Evolutionary conservation across 1,140 invertebrate genomes (phyloP).

Genomic region (Calliphora vicina): DNA sequence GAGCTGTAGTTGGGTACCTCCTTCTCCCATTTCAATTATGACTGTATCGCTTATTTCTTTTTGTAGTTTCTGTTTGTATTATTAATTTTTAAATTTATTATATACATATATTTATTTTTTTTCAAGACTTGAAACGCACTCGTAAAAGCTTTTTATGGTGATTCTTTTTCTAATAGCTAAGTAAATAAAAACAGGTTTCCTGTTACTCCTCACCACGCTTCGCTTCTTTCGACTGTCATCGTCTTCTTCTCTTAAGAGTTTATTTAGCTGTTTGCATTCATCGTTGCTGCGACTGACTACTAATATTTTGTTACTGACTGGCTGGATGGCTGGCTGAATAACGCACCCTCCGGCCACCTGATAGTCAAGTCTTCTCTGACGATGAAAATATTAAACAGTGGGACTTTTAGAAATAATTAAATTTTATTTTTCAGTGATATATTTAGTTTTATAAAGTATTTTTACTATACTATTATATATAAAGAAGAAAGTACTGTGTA

Average conservation of each 20-base stretch:
- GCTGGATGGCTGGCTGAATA: not conserved
- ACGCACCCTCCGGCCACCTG: slow-evolving; percentile 22
- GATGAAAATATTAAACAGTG: not conserved
- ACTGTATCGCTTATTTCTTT: not conserved
- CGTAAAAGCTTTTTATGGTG: not conserved
- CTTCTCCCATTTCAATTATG: not conserved
- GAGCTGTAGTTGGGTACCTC: not conserved
- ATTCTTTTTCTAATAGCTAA: slow-evolving; percentile 14
- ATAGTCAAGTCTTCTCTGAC: slow-evolving; percentile 14
- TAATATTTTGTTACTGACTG: not conserved
- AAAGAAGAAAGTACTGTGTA: too few relatives aligned
- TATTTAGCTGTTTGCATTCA: not conserved
- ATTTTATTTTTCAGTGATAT: too few relatives aligned
- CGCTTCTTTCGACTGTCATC: not conserved
- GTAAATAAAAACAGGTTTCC: slow-evolving; percentile 32
- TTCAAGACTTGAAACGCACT: not conserved
- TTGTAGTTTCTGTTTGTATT: not conserved
- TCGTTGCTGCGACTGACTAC: not conserved
- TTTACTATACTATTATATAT: too few relatives aligned
- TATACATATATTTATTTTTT: not conserved
- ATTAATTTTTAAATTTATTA: not conserved
- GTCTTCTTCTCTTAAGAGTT: not conserved
- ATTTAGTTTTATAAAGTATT: too few relatives aligned
- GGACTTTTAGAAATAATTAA: not conserved
- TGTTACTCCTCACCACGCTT: slow-evolving; percentile 18